These are phyloP conservation scores for Entosphenus tridentatus DNA, from an alignment of 2,113 vertebrate genomes.

Conservation along the genomic window DNA sequence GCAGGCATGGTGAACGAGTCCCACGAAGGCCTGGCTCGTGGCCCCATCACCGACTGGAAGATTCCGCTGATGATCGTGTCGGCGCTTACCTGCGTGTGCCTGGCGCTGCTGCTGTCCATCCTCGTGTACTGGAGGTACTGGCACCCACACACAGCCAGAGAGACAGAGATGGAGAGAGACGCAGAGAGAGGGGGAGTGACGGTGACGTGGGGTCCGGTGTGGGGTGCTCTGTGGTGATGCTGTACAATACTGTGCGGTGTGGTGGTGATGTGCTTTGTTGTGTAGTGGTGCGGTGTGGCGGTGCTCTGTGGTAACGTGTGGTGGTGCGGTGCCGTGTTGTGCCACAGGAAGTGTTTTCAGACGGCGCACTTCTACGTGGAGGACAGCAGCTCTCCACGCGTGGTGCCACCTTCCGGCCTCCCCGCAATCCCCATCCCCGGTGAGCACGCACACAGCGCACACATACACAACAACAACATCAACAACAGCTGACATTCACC, in stretches of 20 bases:
- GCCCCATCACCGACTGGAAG: slow-evolving; percentile 41
- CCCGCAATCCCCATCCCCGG: slow-evolving; percentile 82
- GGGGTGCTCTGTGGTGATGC: no score
- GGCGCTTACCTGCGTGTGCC: slow-evolving; percentile 75
- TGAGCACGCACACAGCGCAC: slow-evolving; percentile 12
- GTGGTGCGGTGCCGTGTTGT: background rate
- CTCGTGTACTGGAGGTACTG: slow-evolving; percentile 95
- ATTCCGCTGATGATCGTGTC: slow-evolving; percentile 87
- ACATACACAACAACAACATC: no score
- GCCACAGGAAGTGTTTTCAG: slow-evolving; percentile 88
- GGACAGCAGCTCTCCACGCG: slow-evolving; percentile 76
- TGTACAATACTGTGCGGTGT: no score
- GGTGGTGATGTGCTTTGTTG: no score
- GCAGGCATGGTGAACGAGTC: no score
- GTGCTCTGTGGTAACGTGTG: no score
- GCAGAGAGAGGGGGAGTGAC: background rate
- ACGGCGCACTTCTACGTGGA: slow-evolving; percentile 95
- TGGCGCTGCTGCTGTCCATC: slow-evolving; percentile 73
- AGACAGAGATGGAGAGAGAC: background rate
- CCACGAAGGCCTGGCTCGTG: no score
- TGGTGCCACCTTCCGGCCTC: slow-evolving; percentile 84
- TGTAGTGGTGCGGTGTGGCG: no score
- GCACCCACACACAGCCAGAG: background rate
- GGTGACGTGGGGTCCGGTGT: no score
- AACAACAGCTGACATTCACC: no score